Evolutionary conservation across 2,113 vertebrate species (phyloP).

Genomic region (Myiopsitta monachus): DNA sequence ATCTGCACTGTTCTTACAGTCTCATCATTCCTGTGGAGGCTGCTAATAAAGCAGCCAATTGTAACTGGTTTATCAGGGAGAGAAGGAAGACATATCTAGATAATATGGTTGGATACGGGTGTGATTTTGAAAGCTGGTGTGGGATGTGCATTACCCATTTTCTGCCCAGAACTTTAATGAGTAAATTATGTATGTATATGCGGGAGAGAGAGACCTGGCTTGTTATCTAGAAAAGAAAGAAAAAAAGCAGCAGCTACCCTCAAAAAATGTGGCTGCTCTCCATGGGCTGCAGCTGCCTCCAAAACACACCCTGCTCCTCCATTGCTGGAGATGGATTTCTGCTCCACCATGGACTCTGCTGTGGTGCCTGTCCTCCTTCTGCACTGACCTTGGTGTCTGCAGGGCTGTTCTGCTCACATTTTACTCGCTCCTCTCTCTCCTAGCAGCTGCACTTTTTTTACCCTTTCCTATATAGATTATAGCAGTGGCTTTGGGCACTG

Average conservation of each 20-base stretch:
- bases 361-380: not conserved
- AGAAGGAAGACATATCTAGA: not conserved
- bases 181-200: not conserved
- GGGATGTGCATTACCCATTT: not conserved
- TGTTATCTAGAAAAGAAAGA: not conserved
- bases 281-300: not conserved
- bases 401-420: not conserved
- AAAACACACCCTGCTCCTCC: not conserved
- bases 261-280: not conserved
- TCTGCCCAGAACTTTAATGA: not conserved
- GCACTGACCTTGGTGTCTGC: not conserved
- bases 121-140: not conserved
- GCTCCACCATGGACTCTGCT: not conserved
- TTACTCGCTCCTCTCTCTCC: not conserved
- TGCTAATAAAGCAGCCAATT: not conserved
- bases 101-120: not conserved
- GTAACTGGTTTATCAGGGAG: not conserved
- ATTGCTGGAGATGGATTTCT: not conserved
- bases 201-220: not conserved
- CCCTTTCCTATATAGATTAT: not conserved
- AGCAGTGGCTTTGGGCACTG: not conserved
- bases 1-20: not conserved
- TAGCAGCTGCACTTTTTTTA: not conserved
- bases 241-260: not conserved
- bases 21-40: not conserved